Evolutionary conservation across 2,797 vertebrate species (phyloP), one percentile per base, ranked within the genome.

Genomic region (Paramormyrops hopkinsi): DNA sequence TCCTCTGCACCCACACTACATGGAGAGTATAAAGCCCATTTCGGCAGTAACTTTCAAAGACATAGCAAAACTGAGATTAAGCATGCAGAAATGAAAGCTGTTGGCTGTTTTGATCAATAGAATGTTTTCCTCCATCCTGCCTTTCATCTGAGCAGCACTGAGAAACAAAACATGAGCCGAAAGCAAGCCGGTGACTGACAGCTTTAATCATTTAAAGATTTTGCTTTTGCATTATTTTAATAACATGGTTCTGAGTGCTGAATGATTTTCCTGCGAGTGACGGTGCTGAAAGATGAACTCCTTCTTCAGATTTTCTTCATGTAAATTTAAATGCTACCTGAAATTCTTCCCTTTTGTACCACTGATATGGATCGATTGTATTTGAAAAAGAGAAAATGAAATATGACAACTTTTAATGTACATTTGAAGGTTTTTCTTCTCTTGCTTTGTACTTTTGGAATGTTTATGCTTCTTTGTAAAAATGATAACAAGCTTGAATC

Each of bases 121-220:
- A 88, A 86, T 89, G 90, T 92, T 89, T 92, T 91, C 85, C 93
- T 94, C 94, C 88, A 93, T 94, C 90, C 82, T 84, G 0, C 90
- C 94, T 95, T 95, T 96, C 94, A 96, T 96, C 94, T 93, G 89
- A 90, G 91, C 93, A 92, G 94, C 94, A 95, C 90, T 79, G 92
- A 90, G 90, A 94, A 89, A 91, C 86, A 86, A 85, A 88, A 88
- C 89, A 91, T 91, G 88, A 92, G 91, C 89, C 90, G 87, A 76
- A 91, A 90, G 85, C 90, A 89, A 89, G 86, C 91, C 69, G 14
- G 90, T 95, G 94, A 95, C 94, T 95, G 95, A 94, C 94, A 94
- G 93, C 93, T 93, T 94, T 96, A 94, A 95, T 96, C 95, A 95
- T 94, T 94, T 94, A 94, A 94, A 83, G 88, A 84, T 83, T n/a